Evolutionary conservation across 37 sponge, comb jelly and placozoan genomes (phyloP).

Genomic region (Oopsacas minuta): DNA sequence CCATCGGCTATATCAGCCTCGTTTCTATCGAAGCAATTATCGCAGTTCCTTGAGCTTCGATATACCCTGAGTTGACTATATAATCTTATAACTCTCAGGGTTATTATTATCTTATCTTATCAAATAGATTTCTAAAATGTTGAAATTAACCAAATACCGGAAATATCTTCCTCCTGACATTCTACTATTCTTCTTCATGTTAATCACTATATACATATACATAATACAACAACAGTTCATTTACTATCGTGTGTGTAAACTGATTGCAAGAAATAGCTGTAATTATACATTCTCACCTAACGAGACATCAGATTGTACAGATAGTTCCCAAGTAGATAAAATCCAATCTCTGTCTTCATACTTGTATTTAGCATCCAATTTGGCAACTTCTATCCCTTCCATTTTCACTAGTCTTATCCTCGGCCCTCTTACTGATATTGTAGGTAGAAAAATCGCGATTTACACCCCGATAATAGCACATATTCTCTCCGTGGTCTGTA

Average conservation of each 20-base stretch:
- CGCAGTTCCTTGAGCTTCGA: too few relatives aligned
- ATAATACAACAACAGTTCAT: background rate
- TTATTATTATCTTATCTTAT: too few relatives aligned
- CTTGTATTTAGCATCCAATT: background rate
- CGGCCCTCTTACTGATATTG: background rate
- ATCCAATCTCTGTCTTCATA: background rate
- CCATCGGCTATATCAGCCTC: too few relatives aligned
- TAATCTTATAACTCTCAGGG: too few relatives aligned
- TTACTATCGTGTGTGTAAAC: background rate
- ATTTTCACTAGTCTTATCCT: background rate
- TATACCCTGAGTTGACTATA: too few relatives aligned
- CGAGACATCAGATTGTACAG: background rate
- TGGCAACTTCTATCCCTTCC: background rate
- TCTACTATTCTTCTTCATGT: background rate
- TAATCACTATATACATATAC: background rate
- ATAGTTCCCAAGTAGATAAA: background rate
- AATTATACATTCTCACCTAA: background rate
- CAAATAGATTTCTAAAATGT: too few relatives aligned
- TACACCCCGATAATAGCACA: background rate
- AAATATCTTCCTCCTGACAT: background rate
- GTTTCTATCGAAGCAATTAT: too few relatives aligned
- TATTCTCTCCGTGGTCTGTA: background rate
- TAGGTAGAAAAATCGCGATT: background rate
- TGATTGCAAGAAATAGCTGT: background rate
- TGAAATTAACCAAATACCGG: background rate